A percentile compares a stretch with the other conserved stretches of the same genome.
phyloP scores from a whole-genome alignment of 2,797 vertebrate genomes.

The Rhabdomys pumilio region DNA sequence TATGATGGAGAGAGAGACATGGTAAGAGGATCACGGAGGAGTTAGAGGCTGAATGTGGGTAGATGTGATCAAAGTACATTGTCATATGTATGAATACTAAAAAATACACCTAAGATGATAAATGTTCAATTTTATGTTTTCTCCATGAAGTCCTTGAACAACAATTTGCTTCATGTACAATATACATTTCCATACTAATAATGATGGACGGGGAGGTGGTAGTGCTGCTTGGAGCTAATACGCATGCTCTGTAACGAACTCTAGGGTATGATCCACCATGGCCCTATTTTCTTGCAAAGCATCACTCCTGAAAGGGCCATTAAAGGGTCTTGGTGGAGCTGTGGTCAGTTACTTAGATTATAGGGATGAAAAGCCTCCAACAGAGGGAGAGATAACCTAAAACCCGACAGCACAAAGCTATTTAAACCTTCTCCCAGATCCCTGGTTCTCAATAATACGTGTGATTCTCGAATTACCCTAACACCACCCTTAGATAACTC shows the following conservation, averaged over 20 bases:
- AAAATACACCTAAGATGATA: neutral
- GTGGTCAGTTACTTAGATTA: neutral
- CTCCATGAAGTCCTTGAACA: neutral
- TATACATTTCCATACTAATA: neutral
- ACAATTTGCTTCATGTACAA: neutral
- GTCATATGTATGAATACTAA: neutral
- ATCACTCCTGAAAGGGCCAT: neutral
- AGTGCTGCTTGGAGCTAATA: neutral
- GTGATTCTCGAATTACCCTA: neutral
- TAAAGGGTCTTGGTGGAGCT: neutral
- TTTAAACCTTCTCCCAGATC: neutral
- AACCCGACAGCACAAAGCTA: neutral
- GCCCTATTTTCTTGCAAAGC: neutral
- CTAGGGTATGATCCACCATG: too few relatives aligned
- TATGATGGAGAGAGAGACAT: too few relatives aligned
- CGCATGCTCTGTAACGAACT: neutral
- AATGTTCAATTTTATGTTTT: constrained; percentile 6
- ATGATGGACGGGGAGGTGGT: neutral
- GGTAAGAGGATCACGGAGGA: neutral
- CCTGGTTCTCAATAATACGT: neutral
- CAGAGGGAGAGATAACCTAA: neutral
- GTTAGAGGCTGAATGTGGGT: neutral
- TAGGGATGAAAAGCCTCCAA: neutral
- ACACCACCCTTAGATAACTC: neutral
- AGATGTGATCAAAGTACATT: neutral